A percentile compares a stretch with the other conserved stretches of the same genome.
phyloP scores from a whole-genome alignment of 2,113 vertebrate genomes.

The Mus spicilegus region DNA sequence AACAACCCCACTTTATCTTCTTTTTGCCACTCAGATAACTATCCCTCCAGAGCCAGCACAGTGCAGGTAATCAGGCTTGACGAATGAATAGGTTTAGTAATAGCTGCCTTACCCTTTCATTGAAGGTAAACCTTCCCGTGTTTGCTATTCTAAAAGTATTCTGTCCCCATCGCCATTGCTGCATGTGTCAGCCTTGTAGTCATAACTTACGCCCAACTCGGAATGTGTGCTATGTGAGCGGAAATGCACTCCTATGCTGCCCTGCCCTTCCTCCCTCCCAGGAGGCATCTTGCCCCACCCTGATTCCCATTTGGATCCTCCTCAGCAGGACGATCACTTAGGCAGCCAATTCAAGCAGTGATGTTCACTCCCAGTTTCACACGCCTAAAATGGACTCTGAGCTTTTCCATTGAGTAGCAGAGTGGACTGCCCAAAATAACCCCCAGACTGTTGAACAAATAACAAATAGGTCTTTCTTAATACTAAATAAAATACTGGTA shows the following conservation, averaged over 20 bases:
- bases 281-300: neutral
- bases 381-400: neutral
- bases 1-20: neutral
- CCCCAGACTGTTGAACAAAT: neutral
- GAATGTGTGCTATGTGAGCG: accelerated
- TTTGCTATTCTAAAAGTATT: neutral
- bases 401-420: neutral
- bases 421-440: neutral
- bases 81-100: neutral
- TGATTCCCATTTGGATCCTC: neutral
- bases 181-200: neutral
- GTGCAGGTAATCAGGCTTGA: neutral
- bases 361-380: neutral
- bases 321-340: neutral
- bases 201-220: neutral
- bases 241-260: neutral
- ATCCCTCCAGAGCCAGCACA: neutral
- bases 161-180: accelerated
- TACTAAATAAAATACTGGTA: neutral
- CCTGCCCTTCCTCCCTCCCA: no score
- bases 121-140: neutral
- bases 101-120: neutral
- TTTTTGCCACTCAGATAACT: neutral
- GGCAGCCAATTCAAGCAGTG: neutral
- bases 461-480: slow-evolving; percentile 19